Evolutionary conservation across 2,113 vertebrate species (phyloP).

Genomic region (Emberiza fucata): DNA sequence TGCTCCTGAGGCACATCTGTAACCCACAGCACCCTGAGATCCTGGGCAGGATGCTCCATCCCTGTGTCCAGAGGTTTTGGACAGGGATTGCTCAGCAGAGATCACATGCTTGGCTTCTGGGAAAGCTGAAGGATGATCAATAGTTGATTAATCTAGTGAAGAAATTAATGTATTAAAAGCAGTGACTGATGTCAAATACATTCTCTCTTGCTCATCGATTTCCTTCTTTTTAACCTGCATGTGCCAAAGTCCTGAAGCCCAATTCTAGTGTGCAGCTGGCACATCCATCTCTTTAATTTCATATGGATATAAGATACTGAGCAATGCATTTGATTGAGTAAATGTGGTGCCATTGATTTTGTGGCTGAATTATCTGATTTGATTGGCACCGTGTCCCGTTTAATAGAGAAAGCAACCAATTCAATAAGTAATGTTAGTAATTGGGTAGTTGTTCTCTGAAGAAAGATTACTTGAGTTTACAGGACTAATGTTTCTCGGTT

Average conservation of each 20-base stretch:
- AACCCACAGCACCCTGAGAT: fast-evolving
- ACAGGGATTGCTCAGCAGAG: neutral
- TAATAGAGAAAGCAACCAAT: conserved; percentile 55
- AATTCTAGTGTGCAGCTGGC: neutral
- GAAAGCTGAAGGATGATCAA: conserved; percentile 64
- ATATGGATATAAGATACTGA: conserved; percentile 66
- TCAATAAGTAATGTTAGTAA: conserved; percentile 60
- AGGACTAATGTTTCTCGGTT: neutral
- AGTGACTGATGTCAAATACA: conserved; percentile 66
- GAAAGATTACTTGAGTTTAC: conserved; percentile 35
- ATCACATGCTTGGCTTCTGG: neutral
- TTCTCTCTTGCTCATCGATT: conserved; percentile 64
- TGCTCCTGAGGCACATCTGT: fast-evolving
- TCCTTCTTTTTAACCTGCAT: conserved; percentile 36
- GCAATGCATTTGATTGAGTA: conserved; percentile 59
- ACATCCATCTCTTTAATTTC: conserved; percentile 68
- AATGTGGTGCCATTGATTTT: conserved; percentile 66
- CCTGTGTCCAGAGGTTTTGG: neutral
- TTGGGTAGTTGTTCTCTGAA: conserved; percentile 54
- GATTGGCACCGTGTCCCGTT: conserved; percentile 58
- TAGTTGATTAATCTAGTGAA: conserved; percentile 70
- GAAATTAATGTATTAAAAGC: conserved; percentile 73
- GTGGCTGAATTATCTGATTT: conserved; percentile 66
- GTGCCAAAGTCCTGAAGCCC: conserved; percentile 35
- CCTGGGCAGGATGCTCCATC: neutral